phyloP scores from a whole-genome alignment of 2,888 invertebrate genomes.

The Steromphala cineraria region DNA sequence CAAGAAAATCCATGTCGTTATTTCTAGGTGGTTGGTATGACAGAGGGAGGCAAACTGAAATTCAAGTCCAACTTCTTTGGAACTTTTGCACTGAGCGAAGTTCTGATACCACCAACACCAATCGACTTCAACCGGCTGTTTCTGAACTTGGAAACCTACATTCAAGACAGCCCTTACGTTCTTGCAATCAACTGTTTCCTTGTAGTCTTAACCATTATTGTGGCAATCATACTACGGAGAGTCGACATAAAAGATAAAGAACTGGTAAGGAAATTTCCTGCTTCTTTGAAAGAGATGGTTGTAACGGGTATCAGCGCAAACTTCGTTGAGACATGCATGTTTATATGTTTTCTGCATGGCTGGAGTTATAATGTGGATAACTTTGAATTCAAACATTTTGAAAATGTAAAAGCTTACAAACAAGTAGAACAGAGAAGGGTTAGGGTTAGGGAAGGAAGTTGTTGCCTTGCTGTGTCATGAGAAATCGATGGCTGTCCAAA shows the following conservation, averaged over 20 bases:
- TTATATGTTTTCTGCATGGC: too few relatives aligned
- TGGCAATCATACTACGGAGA: constrained; percentile 35
- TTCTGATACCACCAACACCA: constrained; percentile 47
- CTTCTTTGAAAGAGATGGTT: too few relatives aligned
- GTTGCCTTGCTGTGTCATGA: too few relatives aligned
- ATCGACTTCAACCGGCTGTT: constrained; percentile 60
- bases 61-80: constrained; percentile 63
- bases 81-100: constrained; percentile 49
- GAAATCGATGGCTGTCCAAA: too few relatives aligned
- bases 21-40: constrained; percentile 23
- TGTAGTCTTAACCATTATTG: constrained; percentile 32
- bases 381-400: too few relatives aligned
- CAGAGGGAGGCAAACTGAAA: constrained; percentile 21
- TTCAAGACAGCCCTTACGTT: constrained; percentile 51
- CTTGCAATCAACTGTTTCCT: constrained; percentile 41
- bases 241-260: constrained; percentile 38
- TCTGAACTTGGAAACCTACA: constrained; percentile 43
- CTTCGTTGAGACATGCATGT: too few relatives aligned
- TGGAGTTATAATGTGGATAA: too few relatives aligned
- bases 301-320: too few relatives aligned
- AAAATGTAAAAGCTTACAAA: too few relatives aligned
- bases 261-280: constrained; percentile 26
- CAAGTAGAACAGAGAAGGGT: too few relatives aligned
- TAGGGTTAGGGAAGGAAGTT: too few relatives aligned
- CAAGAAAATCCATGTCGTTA: neutral